phyloP scores from a whole-genome alignment of 2,113 vertebrate genomes.

The Rhabdornis inornatus region DNA sequence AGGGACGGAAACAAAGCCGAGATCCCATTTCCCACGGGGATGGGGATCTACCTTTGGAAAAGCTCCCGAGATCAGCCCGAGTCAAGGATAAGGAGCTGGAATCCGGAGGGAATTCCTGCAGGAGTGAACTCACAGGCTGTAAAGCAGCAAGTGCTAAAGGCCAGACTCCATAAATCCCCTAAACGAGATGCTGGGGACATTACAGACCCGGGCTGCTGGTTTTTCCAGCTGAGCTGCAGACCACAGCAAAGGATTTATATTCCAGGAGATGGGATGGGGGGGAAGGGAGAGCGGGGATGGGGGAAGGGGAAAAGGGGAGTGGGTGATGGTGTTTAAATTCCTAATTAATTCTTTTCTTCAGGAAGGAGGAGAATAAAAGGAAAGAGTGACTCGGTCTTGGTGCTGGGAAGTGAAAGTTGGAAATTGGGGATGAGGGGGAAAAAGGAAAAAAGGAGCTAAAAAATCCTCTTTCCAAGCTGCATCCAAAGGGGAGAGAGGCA shows the following conservation, averaged over 20 bases:
- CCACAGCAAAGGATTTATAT: constrained; percentile 38
- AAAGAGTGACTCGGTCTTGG: background rate
- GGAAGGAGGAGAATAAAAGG: background rate
- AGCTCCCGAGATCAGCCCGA: background rate
- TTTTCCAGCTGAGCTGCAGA: constrained; percentile 61
- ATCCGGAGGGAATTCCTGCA: background rate
- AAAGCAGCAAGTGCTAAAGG: constrained; percentile 41
- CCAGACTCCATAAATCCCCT: constrained; percentile 53
- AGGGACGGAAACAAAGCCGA: background rate
- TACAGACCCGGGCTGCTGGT: constrained; percentile 16
- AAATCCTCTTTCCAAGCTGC: background rate
- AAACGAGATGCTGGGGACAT: constrained; percentile 59
- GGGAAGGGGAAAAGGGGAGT: background rate
- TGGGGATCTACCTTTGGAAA: background rate
- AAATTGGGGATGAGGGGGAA: rapidly evolving
- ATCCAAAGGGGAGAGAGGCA: background rate
- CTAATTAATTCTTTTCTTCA: background rate
- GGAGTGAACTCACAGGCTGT: background rate
- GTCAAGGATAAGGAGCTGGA: background rate
- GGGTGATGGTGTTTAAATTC: background rate
- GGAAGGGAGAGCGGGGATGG: background rate
- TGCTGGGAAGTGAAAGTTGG: background rate
- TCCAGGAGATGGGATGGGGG: background rate
- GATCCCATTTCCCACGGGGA: background rate
- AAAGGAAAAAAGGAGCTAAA: background rate